Evolutionary conservation across 2,888 invertebrate species (phyloP).

Genomic region (Heliothis peltigera): DNA sequence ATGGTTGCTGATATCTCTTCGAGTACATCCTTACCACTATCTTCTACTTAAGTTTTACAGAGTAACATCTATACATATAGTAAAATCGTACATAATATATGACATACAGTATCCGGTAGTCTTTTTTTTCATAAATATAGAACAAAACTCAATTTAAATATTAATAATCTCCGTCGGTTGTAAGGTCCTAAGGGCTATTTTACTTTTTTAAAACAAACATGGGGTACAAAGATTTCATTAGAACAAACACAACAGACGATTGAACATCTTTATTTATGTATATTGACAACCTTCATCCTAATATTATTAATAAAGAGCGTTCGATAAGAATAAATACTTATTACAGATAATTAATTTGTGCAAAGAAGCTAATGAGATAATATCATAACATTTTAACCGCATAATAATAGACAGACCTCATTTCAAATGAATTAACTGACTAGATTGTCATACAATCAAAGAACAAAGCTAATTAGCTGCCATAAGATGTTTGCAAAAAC

Average conservation of each 20-base stretch:
- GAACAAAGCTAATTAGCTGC: slow-evolving; percentile 30
- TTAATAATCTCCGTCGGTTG: background rate
- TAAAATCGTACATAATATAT: too few species aligned
- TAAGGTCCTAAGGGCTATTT: background rate
- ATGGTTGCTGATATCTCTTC: too few species aligned
- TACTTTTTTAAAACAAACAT: background rate
- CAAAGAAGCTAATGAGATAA: slow-evolving; percentile 55
- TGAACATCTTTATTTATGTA: slow-evolving; percentile 64
- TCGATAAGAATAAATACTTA: slow-evolving; percentile 59
- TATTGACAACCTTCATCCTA: slow-evolving; percentile 66
- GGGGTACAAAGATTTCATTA: slow-evolving; percentile 1
- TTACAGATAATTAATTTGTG: slow-evolving; percentile 54
- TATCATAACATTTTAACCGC: slow-evolving; percentile 17
- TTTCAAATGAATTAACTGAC: slow-evolving; percentile 10
- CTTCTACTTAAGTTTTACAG: too few species aligned
- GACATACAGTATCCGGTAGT: too few species aligned
- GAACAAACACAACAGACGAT: slow-evolving; percentile 42
- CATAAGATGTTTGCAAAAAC: slow-evolving; percentile 27
- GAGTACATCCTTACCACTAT: too few species aligned
- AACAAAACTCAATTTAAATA: background rate
- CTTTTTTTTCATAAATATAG: background rate
- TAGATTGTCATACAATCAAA: slow-evolving; percentile 36
- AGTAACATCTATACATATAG: too few species aligned
- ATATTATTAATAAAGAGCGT: slow-evolving; percentile 62
- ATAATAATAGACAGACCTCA: background rate